Evolutionary conservation across 2,797 vertebrate genomes (phyloP).

Genomic region (Pseudotriccus pelzelni): DNA sequence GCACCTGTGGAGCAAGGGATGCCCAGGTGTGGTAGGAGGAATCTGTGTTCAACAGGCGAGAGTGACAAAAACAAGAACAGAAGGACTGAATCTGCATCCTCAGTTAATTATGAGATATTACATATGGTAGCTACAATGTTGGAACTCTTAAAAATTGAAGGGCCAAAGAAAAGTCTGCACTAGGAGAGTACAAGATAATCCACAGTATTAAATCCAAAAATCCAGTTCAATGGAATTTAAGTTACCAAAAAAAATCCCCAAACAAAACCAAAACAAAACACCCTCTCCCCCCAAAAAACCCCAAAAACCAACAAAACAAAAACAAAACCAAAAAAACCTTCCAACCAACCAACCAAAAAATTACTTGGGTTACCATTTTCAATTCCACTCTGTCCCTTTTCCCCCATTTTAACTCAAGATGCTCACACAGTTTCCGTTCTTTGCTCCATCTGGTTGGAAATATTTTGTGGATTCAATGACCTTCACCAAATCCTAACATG

Average conservation of each 20-base stretch:
- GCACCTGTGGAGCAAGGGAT: neutral
- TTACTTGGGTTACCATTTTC: neutral
- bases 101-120: neutral
- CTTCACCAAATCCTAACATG: neutral
- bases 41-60: neutral
- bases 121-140: rapidly evolving
- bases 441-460: neutral
- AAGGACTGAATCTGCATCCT: neutral
- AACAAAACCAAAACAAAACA: too few species aligned
- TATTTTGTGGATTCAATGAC: neutral
- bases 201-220: neutral
- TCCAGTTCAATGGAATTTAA: neutral
- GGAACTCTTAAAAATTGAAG: neutral
- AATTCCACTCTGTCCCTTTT: neutral
- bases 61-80: neutral
- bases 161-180: neutral
- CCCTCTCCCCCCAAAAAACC: too few species aligned
- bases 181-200: neutral
- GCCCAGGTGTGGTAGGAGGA: neutral
- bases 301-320: neutral
- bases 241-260: neutral
- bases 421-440: neutral
- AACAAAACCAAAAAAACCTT: too few species aligned
- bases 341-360: neutral
- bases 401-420: neutral